phyloP scores from a whole-genome alignment of 2,888 invertebrate genomes.

The Dolomedes plantarius region DNA sequence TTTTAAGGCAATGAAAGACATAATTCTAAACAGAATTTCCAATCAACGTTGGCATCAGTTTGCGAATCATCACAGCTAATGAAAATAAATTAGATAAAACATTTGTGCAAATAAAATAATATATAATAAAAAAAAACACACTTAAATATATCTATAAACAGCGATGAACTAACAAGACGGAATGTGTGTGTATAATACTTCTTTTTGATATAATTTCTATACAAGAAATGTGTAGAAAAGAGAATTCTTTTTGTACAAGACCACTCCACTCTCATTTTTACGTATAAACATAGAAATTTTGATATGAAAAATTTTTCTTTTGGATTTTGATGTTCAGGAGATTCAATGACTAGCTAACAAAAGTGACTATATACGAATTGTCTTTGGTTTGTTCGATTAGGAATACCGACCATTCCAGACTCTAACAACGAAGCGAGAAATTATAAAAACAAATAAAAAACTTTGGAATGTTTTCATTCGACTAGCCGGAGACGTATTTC shows the following conservation, averaged over 20 bases:
- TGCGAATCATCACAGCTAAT: neutral
- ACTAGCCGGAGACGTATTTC: too few species aligned
- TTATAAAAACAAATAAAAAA: neutral
- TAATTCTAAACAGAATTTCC: neutral
- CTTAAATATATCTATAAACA: slow-evolving; percentile 17
- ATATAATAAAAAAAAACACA: neutral
- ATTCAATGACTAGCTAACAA: neutral
- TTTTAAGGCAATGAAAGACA: too few species aligned
- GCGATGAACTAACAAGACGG: slow-evolving; percentile 3
- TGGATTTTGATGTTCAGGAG: neutral
- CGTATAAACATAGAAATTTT: slow-evolving; percentile 2
- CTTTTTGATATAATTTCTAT: slow-evolving; percentile 4
- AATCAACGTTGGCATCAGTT: neutral
- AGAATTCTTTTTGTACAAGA: neutral
- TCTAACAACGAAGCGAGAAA: too few species aligned
- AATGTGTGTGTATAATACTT: slow-evolving; percentile 1
- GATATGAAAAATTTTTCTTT: neutral
- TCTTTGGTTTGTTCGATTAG: slow-evolving; percentile 16
- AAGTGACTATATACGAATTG: slow-evolving; percentile 2
- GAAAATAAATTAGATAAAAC: slow-evolving; percentile 7
- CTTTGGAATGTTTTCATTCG: neutral
- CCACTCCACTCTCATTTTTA: neutral
- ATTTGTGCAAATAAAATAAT: slow-evolving; percentile 9
- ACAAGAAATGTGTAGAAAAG: neutral
- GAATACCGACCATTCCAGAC: neutral